Percentiles rank a stretch among this genome's conserved stretches.
These are phyloP conservation scores for Urocyon cinereoargenteus DNA, from an alignment of 2,797 vertebrate species.

Conservation along the genomic window DNA sequence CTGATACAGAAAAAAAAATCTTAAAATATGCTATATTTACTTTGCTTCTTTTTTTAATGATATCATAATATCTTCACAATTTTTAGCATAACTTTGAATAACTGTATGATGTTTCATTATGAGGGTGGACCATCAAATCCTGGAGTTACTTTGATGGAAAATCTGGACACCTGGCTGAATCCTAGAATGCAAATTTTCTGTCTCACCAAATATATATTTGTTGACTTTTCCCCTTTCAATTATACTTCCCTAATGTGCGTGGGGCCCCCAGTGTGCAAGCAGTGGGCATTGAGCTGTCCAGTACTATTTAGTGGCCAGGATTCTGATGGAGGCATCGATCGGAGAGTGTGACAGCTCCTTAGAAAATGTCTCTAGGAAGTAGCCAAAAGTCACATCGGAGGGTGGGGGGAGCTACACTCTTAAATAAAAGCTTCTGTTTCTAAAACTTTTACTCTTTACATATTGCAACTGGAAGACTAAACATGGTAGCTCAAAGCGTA, in stretches of 20 bases:
- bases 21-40: neutral
- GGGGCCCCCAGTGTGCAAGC: neutral
- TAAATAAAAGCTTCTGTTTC: neutral
- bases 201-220: neutral
- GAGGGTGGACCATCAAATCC: neutral
- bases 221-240: neutral
- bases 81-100: slow-evolving; percentile 32
- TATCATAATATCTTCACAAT: neutral
- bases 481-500: neutral
- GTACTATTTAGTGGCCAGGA: neutral
- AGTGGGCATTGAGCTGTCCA: neutral
- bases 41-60: neutral
- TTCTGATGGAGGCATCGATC: neutral
- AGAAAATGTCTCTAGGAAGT: neutral
- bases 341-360: neutral
- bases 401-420: neutral
- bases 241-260: neutral
- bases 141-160: neutral
- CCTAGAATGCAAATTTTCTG: neutral
- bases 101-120: neutral
- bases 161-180: neutral
- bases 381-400: neutral
- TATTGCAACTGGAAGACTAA: neutral
- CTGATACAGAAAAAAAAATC: too few relatives aligned
- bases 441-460: neutral